These are phyloP conservation scores for Pontoporia blainvillei DNA, from an alignment of 2,113 vertebrate species.

Conservation along the genomic window DNA sequence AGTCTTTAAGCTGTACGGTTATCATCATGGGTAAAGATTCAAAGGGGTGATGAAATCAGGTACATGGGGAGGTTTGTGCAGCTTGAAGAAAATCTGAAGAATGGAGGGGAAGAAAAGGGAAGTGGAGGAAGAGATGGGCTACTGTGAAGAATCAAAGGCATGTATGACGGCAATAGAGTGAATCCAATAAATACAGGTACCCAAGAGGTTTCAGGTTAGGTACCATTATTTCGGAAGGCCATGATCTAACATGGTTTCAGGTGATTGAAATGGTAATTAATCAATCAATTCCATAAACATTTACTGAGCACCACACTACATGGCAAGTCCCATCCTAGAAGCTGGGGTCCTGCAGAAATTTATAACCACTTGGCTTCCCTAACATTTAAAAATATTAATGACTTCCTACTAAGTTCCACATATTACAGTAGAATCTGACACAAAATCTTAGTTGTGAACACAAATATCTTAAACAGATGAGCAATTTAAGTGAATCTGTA, in stretches of 20 bases:
- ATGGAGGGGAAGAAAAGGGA: neutral
- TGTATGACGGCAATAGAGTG: neutral
- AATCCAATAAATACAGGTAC: neutral
- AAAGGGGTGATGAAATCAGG: neutral
- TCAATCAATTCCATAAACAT: constrained; percentile 17
- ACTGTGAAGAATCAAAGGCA: neutral
- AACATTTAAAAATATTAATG: constrained; percentile 4
- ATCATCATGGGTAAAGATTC: neutral
- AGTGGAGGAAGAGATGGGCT: neutral
- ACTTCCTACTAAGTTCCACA: neutral
- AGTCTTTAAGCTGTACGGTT: neutral
- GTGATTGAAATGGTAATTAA: neutral
- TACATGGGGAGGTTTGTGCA: neutral
- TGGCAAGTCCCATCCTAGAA: neutral
- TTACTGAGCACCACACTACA: neutral
- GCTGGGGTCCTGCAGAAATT: neutral
- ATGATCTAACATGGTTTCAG: neutral
- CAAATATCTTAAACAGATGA: neutral
- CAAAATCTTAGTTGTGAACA: constrained; percentile 16
- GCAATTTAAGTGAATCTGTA: constrained; percentile 33
- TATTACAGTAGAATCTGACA: neutral
- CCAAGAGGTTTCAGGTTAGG: neutral
- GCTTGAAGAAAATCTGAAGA: neutral
- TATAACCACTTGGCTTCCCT: constrained; percentile 18
- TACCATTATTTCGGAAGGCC: neutral